Evolutionary conservation across 2,113 vertebrate species (phyloP).

Genomic region (Cebus imitator): DNA sequence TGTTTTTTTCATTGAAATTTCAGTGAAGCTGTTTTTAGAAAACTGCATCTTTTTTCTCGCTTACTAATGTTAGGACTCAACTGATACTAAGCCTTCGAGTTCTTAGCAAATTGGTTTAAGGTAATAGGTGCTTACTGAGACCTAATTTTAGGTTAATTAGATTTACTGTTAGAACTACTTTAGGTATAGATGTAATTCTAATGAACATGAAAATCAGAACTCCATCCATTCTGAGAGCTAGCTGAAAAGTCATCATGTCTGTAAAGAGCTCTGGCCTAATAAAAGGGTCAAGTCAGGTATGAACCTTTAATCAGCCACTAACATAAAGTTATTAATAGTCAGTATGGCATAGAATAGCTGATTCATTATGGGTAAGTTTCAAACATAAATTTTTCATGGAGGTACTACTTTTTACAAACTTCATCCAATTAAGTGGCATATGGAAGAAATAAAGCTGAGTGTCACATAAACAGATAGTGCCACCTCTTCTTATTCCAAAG

Average conservation of each 20-base stretch:
- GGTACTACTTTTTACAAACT: not conserved
- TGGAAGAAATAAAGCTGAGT: not conserved
- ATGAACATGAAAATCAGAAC: not conserved
- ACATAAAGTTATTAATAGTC: constrained; percentile 3
- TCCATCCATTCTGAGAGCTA: too few relatives aligned
- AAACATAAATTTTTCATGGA: not conserved
- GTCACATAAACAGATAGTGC: not conserved
- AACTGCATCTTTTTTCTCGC: not conserved
- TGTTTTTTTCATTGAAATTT: not conserved
- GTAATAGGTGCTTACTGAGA: not conserved
- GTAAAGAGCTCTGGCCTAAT: not conserved
- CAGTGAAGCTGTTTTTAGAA: constrained; percentile 2
- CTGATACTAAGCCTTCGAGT: not conserved
- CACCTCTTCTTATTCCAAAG: not conserved
- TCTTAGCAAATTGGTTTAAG: not conserved
- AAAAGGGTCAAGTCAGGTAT: not conserved
- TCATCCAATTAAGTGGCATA: not conserved
- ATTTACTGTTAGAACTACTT: not conserved
- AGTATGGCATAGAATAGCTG: not conserved
- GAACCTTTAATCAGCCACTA: constrained; percentile 1
- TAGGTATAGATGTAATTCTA: not conserved
- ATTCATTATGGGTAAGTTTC: not conserved
- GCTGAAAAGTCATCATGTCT: too few relatives aligned
- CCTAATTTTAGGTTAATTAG: not conserved
- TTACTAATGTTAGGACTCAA: not conserved